These are phyloP conservation scores for Bombus vancouverensis DNA, from an alignment of 1,140 invertebrate genomes.

Conservation along the genomic window DNA sequence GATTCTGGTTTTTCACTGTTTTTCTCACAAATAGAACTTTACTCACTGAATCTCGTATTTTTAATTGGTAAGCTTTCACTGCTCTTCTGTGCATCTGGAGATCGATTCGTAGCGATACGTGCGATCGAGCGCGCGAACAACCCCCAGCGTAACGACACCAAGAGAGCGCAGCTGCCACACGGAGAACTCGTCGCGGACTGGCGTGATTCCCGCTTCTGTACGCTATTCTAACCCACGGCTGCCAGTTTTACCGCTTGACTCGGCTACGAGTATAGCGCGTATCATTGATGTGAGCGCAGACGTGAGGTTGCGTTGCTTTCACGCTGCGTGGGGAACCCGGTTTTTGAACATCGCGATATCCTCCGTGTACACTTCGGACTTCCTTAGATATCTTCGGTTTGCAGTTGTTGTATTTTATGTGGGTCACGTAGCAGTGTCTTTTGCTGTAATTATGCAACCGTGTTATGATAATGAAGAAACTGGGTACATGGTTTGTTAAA, in stretches of 20 bases:
- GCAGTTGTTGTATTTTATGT: no score
- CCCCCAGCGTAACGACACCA: conserved; percentile 52
- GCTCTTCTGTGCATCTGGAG: conserved; percentile 56
- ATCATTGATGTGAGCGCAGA: conserved; percentile 46
- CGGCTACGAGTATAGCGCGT: conserved; percentile 18
- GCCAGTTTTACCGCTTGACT: conserved; percentile 52
- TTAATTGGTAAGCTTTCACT: conserved; percentile 38
- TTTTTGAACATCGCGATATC: not conserved
- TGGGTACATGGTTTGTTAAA: not conserved
- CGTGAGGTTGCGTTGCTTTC: not conserved
- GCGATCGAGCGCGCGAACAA: not conserved
- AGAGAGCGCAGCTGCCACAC: conserved; percentile 64
- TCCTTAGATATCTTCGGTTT: not conserved
- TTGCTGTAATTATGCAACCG: not conserved
- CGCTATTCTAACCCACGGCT: conserved; percentile 58
- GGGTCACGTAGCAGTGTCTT: no score
- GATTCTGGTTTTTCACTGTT: not conserved
- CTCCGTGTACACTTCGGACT: not conserved
- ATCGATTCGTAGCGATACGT: not conserved
- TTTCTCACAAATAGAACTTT: conserved; percentile 32
- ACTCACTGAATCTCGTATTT: conserved; percentile 28
- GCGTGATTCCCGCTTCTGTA: conserved; percentile 50
- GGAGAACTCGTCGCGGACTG: conserved; percentile 63
- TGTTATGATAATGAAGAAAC: not conserved
- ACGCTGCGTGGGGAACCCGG: not conserved